Evolutionary conservation across 2,888 invertebrate species (phyloP), one percentile per base, ranked within the genome.

Genomic region (Drosophila algonquin): DNA sequence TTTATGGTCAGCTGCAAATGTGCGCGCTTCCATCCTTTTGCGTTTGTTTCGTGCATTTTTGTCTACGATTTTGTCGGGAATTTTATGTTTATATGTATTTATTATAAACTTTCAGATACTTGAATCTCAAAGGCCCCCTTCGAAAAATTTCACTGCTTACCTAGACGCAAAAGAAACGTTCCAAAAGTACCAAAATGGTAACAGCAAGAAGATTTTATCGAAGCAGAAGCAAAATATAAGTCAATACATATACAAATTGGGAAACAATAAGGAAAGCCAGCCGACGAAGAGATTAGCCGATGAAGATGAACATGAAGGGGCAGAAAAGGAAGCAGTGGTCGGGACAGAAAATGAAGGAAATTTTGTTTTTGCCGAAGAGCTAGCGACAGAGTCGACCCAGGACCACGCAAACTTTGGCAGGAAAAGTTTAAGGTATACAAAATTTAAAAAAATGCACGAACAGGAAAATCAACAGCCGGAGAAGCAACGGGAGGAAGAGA

Each of bases 111-210:
- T 85, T 60, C 88, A 91, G 91, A 86, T 90, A 80, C 87, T 89
- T 69, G 87, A 87, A 75, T 90, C 90, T 79, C 90, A 89, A 84
- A 88, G 87, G 87, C 88, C 86, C 84, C 79, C 82, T 79, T 75
- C 81, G 70, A 78, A 71, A 74, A 90, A 87, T 76, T 84, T 83
- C 63, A 83, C 72, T 74, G 79, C 77, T 77, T 80, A 77, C 76
- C 76, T 77, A 73, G 70, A 56, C 54, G 51, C 50, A 14, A 60
- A 59, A 45, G 63, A 71, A 46, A 51, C 16, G 32, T 50, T 21
- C 27, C 51, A 21, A 35, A 58, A 48, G 24, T 59, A 54, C 73
- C 71, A 61, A 50, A 73, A 64, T 52, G 68, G 51, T 67, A 54
- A 63, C 54, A 51, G 53, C 70, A 61, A 48, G 57, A 63, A 47